Evolutionary conservation across 2,113 vertebrate genomes (phyloP).

Genomic region (Phyllopteryx taeniolatus): DNA sequence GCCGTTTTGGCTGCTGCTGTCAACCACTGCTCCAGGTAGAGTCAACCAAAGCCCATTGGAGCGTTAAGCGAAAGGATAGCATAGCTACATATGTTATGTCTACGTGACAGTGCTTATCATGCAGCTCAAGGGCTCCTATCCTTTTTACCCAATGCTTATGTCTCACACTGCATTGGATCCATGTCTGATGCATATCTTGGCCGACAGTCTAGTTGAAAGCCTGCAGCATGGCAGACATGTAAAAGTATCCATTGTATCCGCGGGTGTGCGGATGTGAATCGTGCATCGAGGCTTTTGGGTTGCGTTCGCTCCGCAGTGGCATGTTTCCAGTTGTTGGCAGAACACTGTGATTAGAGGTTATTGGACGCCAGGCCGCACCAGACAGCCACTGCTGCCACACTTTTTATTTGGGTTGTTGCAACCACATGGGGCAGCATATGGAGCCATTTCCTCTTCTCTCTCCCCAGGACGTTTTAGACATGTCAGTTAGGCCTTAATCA

Average conservation of each 20-base stretch:
- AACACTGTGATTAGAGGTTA: constrained; percentile 37
- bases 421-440: constrained; percentile 64
- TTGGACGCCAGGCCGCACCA: constrained; percentile 35
- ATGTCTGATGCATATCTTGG: constrained; percentile 66
- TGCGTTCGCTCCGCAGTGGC: constrained; percentile 14
- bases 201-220: constrained; percentile 61
- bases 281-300: constrained; percentile 20
- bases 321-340: constrained; percentile 33
- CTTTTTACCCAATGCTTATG: constrained; percentile 61
- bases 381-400: constrained; percentile 39
- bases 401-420: constrained; percentile 35
- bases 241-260: constrained; percentile 54
- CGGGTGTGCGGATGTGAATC: constrained; percentile 18
- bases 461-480: constrained; percentile 59
- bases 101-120: constrained; percentile 68
- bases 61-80: constrained; percentile 49
- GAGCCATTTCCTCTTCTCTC: constrained; percentile 50
- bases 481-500: constrained; percentile 64
- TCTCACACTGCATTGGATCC: constrained; percentile 61
- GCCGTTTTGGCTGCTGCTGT: constrained; percentile 2
- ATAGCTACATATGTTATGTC: constrained; percentile 68
- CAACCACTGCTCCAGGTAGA: constrained; percentile 41
- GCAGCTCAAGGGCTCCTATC: constrained; percentile 64
- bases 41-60: constrained; percentile 37
- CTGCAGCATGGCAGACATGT: constrained; percentile 58